A percentile compares a stretch with the other conserved stretches of the same genome.
Conservation (phyloP, 2,113 vertebrate genomes). For the Ahaetulla prasina region DNA sequence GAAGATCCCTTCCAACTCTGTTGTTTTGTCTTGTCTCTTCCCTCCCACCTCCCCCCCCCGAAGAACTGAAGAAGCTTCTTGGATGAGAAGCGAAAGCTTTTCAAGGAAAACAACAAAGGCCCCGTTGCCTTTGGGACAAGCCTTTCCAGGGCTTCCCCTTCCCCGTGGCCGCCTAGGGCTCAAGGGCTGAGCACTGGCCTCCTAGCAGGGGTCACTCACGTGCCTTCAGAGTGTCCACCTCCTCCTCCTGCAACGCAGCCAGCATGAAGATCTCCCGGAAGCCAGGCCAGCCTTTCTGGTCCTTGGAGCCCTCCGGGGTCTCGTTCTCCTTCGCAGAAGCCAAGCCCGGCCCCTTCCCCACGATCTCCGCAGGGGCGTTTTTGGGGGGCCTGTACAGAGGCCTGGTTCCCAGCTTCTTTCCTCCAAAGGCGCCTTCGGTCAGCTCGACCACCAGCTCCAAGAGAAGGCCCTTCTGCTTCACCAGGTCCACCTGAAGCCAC, state of each 20-base stretch:
- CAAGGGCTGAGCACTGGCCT: neutral
- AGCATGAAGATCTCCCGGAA: slow-evolving; percentile 97
- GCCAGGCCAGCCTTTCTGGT: slow-evolving; percentile 78
- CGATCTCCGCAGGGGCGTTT: rapidly evolving
- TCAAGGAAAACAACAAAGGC: neutral
- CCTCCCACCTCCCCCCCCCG: no score
- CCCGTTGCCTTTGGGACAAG: neutral
- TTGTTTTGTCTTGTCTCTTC: neutral
- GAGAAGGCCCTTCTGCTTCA: slow-evolving; percentile 79
- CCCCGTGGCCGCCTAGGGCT: neutral
- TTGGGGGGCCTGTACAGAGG: slow-evolving; percentile 26
- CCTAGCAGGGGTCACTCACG: neutral
- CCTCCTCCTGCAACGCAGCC: slow-evolving; percentile 77
- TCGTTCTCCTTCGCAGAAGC: neutral
- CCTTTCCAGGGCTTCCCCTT: neutral
- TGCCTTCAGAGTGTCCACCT: slow-evolving; percentile 88
- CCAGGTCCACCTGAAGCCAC: slow-evolving; percentile 77
- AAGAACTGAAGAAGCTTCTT: no score
- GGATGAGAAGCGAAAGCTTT: neutral
- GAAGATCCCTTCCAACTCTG: neutral
- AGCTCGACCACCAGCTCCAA: slow-evolving; percentile 75
- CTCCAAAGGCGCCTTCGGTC: slow-evolving; percentile 84
- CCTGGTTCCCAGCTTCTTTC: slow-evolving; percentile 61
- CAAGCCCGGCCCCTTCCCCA: rapidly evolving
- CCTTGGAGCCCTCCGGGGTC: neutral